Base-by-base conservation (phyloP, 2,888 invertebrate genomes). In the Diarsia rubi region DNA sequence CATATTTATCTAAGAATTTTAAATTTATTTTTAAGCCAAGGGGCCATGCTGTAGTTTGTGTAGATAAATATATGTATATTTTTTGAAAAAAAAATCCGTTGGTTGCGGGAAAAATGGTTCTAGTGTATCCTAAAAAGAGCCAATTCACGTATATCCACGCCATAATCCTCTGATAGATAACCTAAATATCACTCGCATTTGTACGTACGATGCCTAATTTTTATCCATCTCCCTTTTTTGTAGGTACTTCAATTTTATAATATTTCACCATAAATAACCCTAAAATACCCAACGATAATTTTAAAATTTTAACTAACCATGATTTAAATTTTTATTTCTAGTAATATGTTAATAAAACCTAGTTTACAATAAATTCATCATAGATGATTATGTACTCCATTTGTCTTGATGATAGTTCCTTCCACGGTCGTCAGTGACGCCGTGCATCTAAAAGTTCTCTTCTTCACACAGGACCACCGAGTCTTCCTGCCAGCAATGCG, bases 391-490 rank as follows among this genome's bases (percentile, higher is more conserved):
- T 82, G 82, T n/a, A 73, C 54, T 60, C 74, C 78, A 69, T 65
- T 59, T 2, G 69, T 75, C 37, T 49, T 85, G 37, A 86, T 27
- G 42, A 88, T 86, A 4, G 81, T 37, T 21, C 83, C 79, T 0
- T 90, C 84, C 16, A 57, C 63, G 0, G 91, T 91, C 45, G 77
- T 86, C 9, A 91, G 27, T 0, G 87, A 81, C 12, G 91, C 90
- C 0, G 80, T 86, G 52, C 91, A 91, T 45, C 82, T 73, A 4
- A 73, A 37, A 11, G 65, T 64, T 21, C 88, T 75, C 63, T 88
- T 90, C 81, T 89, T 90, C 16, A 86, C 84, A 47, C 91, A 91
- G 12, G 81, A 65, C 91, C 91, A 91, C 3, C 90, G 80, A n/a
- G 69, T 84, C 54, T 78, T 88, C 0, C 6, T 0, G 6, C 88